Percentiles rank a stretch among this genome's conserved stretches.
Evolutionary conservation across 2,113 vertebrate genomes (phyloP).

Genomic region (Ranitomeya variabilis): DNA sequence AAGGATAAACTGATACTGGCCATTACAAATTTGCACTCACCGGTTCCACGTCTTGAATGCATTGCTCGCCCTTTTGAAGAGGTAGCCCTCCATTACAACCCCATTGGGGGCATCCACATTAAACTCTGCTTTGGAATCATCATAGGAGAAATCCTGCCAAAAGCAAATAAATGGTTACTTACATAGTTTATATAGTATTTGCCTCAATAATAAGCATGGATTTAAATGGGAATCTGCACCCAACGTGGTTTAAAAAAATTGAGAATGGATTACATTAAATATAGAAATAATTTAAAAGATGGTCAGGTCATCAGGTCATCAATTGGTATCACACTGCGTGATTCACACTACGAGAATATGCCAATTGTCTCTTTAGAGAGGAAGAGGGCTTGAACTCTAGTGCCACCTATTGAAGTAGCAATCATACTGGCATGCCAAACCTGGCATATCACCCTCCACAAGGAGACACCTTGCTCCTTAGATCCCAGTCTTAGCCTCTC

Average conservation of each 20-base stretch:
- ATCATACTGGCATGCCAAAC: too few relatives aligned
- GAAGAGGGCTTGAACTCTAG: too few relatives aligned
- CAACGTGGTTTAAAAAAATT: background rate
- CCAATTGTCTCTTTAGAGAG: too few relatives aligned
- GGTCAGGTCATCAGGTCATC: too few relatives aligned
- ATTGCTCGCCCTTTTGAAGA: constrained; percentile 98
- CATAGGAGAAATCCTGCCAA: constrained; percentile 89
- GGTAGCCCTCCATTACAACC: constrained; percentile 98
- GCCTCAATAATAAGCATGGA: background rate
- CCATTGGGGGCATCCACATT: constrained; percentile 92
- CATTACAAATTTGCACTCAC: constrained; percentile 68
- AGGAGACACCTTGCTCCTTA: too few relatives aligned
- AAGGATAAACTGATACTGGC: background rate
- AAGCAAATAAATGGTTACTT: background rate
- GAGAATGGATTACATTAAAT: background rate
- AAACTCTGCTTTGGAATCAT: constrained; percentile 91
- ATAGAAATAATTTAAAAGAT: background rate
- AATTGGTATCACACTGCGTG: too few relatives aligned
- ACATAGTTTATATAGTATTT: background rate
- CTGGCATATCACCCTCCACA: too few relatives aligned
- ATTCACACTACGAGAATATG: too few relatives aligned
- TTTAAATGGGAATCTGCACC: background rate
- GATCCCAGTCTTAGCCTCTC: too few relatives aligned
- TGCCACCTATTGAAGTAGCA: too few relatives aligned
- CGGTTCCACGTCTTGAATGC: constrained; percentile 98